A percentile compares a stretch with the other conserved stretches of the same genome.
These are phyloP conservation scores for Myotis myotis DNA, from an alignment of 2,797 vertebrate genomes.

Conservation along the genomic window DNA sequence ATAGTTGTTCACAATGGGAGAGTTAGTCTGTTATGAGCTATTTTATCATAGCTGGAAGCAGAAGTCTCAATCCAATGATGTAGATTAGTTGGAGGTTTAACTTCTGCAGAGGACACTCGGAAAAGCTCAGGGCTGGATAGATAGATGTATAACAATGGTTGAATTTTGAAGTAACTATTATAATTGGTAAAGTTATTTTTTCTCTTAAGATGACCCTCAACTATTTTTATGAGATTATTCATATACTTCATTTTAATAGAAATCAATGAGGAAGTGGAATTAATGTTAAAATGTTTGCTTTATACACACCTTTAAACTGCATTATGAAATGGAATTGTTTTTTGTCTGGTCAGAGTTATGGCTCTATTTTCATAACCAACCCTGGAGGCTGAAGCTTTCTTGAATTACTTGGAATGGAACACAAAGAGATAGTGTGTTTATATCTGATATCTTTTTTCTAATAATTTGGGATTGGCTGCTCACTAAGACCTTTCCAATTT, in stretches of 20 bases:
- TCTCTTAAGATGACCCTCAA: background rate
- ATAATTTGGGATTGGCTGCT: slow-evolving; percentile 58
- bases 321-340: background rate
- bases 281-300: slow-evolving; percentile 33
- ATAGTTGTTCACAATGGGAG: background rate
- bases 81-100: slow-evolving; percentile 25
- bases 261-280: background rate
- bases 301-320: background rate
- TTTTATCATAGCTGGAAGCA: slow-evolving; percentile 29
- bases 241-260: background rate
- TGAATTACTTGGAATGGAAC: slow-evolving; percentile 57
- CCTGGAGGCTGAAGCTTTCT: slow-evolving; percentile 49
- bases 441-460: slow-evolving; percentile 52
- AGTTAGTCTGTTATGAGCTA: slow-evolving; percentile 3
- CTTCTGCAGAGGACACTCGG: background rate
- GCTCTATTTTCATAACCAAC: slow-evolving; percentile 59
- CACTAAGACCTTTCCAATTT: slow-evolving; percentile 49
- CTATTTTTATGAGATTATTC: background rate
- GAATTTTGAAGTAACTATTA: background rate
- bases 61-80: background rate
- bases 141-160: slow-evolving; percentile 1
- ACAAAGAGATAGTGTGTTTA: slow-evolving; percentile 38
- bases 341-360: slow-evolving; percentile 36
- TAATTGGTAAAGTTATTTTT: background rate
- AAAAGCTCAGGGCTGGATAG: background rate